Percentiles rank a stretch among this genome's conserved stretches.
Evolutionary conservation across 2,113 vertebrate species (phyloP).

Genomic region (Triplophysa dalaica): DNA sequence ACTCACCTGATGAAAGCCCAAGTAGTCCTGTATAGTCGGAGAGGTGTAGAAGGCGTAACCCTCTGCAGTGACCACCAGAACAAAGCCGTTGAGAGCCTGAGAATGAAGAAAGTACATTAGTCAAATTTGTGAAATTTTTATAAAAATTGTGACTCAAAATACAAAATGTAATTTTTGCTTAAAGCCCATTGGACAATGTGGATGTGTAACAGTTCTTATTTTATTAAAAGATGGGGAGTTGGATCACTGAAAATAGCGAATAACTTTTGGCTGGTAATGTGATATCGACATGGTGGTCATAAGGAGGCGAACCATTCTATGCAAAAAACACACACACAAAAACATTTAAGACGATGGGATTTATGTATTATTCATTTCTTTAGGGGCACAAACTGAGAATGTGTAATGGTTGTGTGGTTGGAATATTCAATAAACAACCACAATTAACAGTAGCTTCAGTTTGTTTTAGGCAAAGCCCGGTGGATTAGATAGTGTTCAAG

Average conservation of each 20-base stretch:
- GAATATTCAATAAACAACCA: background rate
- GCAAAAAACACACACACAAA: too few relatives aligned
- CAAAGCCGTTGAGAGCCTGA: constrained; percentile 68
- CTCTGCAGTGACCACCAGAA: constrained; percentile 64
- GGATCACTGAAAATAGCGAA: too few relatives aligned
- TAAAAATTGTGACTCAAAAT: too few relatives aligned
- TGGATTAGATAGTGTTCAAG: background rate
- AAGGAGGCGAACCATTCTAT: too few relatives aligned
- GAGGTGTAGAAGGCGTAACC: constrained; percentile 67
- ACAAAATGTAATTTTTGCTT: too few relatives aligned
- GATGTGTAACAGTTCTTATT: too few relatives aligned
- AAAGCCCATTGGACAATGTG: too few relatives aligned
- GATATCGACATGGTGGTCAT: too few relatives aligned
- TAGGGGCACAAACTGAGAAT: too few relatives aligned
- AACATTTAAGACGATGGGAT: too few relatives aligned
- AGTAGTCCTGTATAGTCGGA: constrained; percentile 66
- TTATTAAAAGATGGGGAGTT: background rate
- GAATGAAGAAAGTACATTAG: background rate
- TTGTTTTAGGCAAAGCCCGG: background rate
- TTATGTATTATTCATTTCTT: too few relatives aligned
- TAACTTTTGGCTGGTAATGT: too few relatives aligned
- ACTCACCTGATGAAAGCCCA: constrained; percentile 70
- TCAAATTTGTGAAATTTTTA: background rate
- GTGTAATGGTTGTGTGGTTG: background rate
- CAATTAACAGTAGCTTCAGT: background rate